Conservation (phyloP, 2,113 vertebrate species). For the Tringa solitaria region DNA sequence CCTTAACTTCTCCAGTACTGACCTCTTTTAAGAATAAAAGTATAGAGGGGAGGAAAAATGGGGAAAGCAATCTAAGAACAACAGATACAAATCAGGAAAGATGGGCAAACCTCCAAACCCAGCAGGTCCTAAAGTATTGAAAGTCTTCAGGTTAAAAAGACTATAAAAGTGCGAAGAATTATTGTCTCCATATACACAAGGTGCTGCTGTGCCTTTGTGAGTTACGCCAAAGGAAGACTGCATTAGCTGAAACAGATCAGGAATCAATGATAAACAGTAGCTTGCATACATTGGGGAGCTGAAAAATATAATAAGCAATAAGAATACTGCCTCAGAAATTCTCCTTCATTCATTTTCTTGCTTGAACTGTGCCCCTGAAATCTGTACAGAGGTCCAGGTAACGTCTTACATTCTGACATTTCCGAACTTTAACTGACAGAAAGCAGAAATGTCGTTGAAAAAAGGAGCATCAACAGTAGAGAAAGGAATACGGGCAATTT, state of each 20-base stretch:
- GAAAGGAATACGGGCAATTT: background rate
- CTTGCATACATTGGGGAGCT: background rate
- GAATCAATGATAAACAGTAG: background rate
- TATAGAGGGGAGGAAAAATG: background rate
- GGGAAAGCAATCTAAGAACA: background rate
- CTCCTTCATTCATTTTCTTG: background rate
- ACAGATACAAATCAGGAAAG: background rate
- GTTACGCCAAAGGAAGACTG: background rate
- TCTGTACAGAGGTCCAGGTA: background rate
- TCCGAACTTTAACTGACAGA: background rate
- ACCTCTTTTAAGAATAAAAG: background rate
- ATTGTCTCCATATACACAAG: background rate
- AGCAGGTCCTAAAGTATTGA: background rate
- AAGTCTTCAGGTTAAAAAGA: background rate
- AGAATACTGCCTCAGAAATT: background rate
- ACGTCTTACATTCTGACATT: background rate
- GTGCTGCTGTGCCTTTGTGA: background rate
- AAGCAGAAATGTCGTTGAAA: background rate
- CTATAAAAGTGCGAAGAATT: background rate
- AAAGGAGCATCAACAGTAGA: background rate
- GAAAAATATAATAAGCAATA: background rate
- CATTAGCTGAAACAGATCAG: background rate
- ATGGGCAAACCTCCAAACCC: background rate
- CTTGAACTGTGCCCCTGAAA: background rate
- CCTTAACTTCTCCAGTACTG: background rate